A percentile compares a stretch with the other conserved stretches of the same genome.
Conservation (phyloP, 1,140 invertebrate genomes). For the Ceratitis capitata region DNA sequence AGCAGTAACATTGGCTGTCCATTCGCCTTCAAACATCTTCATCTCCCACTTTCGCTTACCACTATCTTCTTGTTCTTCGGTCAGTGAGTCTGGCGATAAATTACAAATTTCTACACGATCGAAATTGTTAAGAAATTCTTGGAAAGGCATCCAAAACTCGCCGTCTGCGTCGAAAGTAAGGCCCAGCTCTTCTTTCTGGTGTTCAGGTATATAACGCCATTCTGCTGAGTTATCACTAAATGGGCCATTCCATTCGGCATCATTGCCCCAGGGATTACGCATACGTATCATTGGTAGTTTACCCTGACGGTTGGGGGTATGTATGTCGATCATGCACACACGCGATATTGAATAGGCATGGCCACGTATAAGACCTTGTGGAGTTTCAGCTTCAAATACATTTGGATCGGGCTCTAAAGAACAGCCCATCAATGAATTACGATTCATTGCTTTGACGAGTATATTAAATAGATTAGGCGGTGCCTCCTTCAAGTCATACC, state of each 20-base stretch:
- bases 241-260: slow-evolving; percentile 96
- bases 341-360: slow-evolving; percentile 96
- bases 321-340: slow-evolving; percentile 89
- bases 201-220: slow-evolving; percentile 91
- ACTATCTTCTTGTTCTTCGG: slow-evolving; percentile 75
- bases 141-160: slow-evolving; percentile 97
- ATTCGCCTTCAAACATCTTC: slow-evolving; percentile 92
- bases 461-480: slow-evolving; percentile 93
- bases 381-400: slow-evolving; percentile 87
- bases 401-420: slow-evolving; percentile 94
- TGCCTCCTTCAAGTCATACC: slow-evolving; percentile 87
- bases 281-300: slow-evolving; percentile 87
- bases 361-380: slow-evolving; percentile 90
- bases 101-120: slow-evolving; percentile 92
- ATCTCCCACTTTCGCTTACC: slow-evolving; percentile 92
- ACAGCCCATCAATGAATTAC: slow-evolving; percentile 96
- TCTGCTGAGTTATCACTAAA: slow-evolving; percentile 95
- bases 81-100: slow-evolving; percentile 92
- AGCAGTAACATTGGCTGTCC: slow-evolving; percentile 88
- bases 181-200: slow-evolving; percentile 89
- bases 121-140: slow-evolving; percentile 81
- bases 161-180: slow-evolving; percentile 95
- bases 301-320: slow-evolving; percentile 81
- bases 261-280: slow-evolving; percentile 98
- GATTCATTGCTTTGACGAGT: slow-evolving; percentile 89